Percentiles rank a stretch among this genome's conserved stretches.
phyloP scores from a whole-genome alignment of 2,888 invertebrate genomes.

The Encarsia formosa region DNA sequence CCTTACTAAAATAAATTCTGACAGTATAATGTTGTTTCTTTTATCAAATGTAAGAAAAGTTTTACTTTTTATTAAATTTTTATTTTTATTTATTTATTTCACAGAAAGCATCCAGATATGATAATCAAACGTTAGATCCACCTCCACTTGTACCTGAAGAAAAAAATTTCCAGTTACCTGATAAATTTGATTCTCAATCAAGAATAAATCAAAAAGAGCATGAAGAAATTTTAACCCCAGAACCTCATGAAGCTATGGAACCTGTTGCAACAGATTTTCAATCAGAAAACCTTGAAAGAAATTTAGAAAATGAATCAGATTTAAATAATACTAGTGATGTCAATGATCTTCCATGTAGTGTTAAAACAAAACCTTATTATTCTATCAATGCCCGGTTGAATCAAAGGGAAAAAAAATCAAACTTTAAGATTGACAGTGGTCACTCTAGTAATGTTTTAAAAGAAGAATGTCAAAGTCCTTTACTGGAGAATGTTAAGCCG shows the following conservation, averaged over 20 bases:
- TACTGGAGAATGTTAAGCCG: constrained; percentile 42
- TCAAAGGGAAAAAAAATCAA: constrained; percentile 42
- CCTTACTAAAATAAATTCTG: no score
- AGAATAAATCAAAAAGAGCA: constrained; percentile 32
- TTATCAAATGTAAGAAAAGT: no score
- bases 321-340: constrained; percentile 39
- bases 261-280: constrained; percentile 25
- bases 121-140: constrained; percentile 36
- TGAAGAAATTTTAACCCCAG: constrained; percentile 27
- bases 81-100: no score
- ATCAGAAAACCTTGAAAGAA: constrained; percentile 25
- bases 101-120: constrained; percentile 44
- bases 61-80: no score
- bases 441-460: constrained; percentile 15
- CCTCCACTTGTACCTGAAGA: constrained; percentile 24
- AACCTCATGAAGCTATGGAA: constrained; percentile 25
- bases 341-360: constrained; percentile 42
- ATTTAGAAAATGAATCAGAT: constrained; percentile 41
- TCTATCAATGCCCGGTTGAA: constrained; percentile 48
- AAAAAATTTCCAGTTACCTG: constrained; percentile 22
- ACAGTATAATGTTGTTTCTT: no score
- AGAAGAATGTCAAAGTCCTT: constrained; percentile 33
- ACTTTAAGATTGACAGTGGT: constrained; percentile 28
- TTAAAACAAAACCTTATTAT: constrained; percentile 50
- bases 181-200: constrained; percentile 21